Evolutionary conservation across 2,888 invertebrate species (phyloP), one percentile per base, ranked within the genome.

Genomic region (Polyommatus iphigenia): DNA sequence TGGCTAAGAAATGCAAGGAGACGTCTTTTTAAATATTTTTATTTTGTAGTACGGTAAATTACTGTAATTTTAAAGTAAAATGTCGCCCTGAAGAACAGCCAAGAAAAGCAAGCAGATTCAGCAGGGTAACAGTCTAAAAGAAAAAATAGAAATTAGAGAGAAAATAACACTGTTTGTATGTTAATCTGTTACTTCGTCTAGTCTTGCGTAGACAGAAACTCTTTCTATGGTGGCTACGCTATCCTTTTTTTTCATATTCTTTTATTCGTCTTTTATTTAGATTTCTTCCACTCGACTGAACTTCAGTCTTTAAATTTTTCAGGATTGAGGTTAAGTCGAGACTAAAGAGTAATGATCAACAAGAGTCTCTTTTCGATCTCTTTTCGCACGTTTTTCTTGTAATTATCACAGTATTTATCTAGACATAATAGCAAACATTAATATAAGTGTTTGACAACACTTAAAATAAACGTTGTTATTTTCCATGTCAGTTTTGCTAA

Each of bases 391-490:
- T 67, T 67, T 67, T 67, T 29, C 67, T 67, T 67, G 15, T 67
- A 67, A 67, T 67, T 67, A 32, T 67, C 62, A 24, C 10, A 67
- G 67, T 67, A 67, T 29, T 67, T 67, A 67, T 29, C 15, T 29
- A 67, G 29, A 67, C 67, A 32, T 67, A 32, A 67, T 67, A 29
- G 67, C 67, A 67, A 67, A 67, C 67, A 67, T 67, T 32, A 67
- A 7, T 29, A 67, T 67, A 67, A 67, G 29, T 67, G 67, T 67
- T 32, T 32, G 67, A 32, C 67, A 29, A 67, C 18, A 67, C 29
- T 67, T 67, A 32, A 67, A 67, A 67, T 67, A 67, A 67, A 67
- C 67, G 67, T 10, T 6, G 67, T 29, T 67, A 67, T 67, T 67
- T 67, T 67, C 67, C 67, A 67, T 67, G 29, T 32, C 29, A 32